These are phyloP conservation scores for Argentina silus DNA, from an alignment of 2,797 vertebrate species.

Conservation along the genomic window DNA sequence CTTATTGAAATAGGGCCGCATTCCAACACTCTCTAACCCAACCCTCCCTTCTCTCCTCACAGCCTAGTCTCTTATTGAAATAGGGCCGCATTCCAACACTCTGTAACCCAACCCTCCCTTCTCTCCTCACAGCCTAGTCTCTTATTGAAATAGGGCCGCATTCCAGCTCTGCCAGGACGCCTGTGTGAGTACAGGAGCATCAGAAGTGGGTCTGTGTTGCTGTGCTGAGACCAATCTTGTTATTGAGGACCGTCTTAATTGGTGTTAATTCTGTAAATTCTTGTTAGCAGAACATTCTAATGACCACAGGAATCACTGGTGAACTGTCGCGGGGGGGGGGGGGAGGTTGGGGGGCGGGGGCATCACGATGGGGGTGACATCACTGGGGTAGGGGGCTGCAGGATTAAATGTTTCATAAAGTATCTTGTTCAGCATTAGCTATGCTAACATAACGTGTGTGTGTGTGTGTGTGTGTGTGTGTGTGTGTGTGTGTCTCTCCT, in stretches of 20 bases:
- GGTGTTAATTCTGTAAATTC: background rate
- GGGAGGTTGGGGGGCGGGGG: background rate
- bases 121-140: conserved; percentile 60
- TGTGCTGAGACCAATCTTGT: background rate
- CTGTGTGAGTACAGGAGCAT: background rate
- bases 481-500: conserved; percentile 6
- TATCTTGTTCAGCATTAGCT: background rate
- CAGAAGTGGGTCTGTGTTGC: background rate
- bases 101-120: background rate
- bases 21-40: background rate
- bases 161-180: conserved; percentile 45
- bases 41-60: background rate
- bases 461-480: conserved; percentile 4
- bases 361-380: background rate
- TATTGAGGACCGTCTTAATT: background rate
- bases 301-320: background rate
- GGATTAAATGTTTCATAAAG: too few species aligned
- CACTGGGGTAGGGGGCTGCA: background rate
- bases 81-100: conserved; percentile 27
- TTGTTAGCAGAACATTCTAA: background rate
- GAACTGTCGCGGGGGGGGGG: background rate
- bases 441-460: conserved; percentile 2
- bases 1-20: background rate
- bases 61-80: conserved; percentile 28
- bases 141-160: conserved; percentile 59